Percentiles rank a stretch among this genome's conserved stretches.
Conservation (phyloP, 1,140 invertebrate genomes). For the Eurosta solidaginis region DNA sequence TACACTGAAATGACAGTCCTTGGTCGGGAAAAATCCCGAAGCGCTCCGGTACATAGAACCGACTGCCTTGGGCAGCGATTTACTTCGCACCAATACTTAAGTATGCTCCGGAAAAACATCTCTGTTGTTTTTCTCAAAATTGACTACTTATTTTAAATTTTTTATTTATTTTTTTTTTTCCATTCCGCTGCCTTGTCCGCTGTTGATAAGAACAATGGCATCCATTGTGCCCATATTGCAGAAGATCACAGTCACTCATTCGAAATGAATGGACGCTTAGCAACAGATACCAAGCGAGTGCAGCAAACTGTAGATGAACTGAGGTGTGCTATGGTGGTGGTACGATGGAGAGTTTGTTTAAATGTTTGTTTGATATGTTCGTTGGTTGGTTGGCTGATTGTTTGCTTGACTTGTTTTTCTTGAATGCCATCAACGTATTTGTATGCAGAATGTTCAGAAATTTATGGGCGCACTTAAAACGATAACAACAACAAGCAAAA, state of each 20-base stretch:
- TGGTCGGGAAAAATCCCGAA: no score
- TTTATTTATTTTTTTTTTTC: neutral
- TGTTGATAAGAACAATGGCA: conserved; percentile 18
- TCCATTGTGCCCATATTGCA: conserved; percentile 15
- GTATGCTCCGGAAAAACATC: no score
- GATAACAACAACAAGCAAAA: neutral
- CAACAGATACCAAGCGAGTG: neutral
- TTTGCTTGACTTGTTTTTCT: neutral
- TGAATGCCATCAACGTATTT: neutral
- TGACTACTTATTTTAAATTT: neutral
- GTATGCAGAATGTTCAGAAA: conserved; percentile 17
- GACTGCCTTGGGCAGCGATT: no score
- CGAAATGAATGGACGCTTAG: neutral
- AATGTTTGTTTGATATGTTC: neutral
- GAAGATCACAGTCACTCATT: conserved; percentile 21
- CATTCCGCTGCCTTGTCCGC: neutral
- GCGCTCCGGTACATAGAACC: no score
- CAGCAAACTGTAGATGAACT: neutral
- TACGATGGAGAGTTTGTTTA: neutral
- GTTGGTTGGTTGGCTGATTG: no score
- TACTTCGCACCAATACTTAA: neutral
- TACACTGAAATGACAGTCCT: no score
- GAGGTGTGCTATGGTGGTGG: no score
- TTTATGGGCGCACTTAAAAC: conserved; percentile 21
- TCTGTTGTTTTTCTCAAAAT: neutral